Percentiles rank a stretch among this genome's conserved stretches.
phyloP scores from a whole-genome alignment of 2,113 vertebrate species.

The Sebastes fasciatus region DNA sequence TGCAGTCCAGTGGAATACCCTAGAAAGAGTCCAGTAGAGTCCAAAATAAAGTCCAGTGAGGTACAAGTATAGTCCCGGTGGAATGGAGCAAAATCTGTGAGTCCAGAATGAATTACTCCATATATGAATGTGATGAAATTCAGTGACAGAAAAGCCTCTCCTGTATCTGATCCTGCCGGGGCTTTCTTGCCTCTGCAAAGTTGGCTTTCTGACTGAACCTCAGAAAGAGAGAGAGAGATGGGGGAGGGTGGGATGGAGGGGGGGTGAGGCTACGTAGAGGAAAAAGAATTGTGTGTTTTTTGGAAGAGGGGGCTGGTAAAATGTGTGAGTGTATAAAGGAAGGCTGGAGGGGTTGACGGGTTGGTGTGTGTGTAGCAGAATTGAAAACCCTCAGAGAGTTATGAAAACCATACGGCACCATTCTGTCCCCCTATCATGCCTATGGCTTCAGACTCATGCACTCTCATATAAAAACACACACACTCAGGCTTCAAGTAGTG shows the following conservation, averaged over 20 bases:
- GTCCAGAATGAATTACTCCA: constrained; percentile 48
- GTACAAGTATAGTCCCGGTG: constrained; percentile 9
- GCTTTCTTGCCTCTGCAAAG: constrained; percentile 67
- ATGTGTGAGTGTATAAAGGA: constrained; percentile 58
- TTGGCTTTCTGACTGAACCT: constrained; percentile 67
- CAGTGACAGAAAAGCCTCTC: constrained; percentile 32
- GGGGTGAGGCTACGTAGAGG: constrained; percentile 74
- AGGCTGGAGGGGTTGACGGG: constrained; percentile 59
- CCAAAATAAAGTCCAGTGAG: constrained; percentile 54
- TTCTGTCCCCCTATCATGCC: constrained; percentile 65
- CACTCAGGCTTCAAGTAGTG: background rate
- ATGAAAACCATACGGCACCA: constrained; percentile 81
- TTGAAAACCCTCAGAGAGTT: constrained; percentile 66
- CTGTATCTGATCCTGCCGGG: constrained; percentile 55
- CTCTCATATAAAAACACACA: background rate
- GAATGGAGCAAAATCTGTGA: constrained; percentile 8
- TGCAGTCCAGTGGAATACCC: constrained; percentile 36
- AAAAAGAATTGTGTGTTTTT: constrained; percentile 80
- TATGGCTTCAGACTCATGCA: constrained; percentile 44
- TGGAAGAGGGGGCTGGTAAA: constrained; percentile 79
- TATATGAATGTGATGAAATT: constrained; percentile 29
- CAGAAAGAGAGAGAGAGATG: constrained; percentile 65
- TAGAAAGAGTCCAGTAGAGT: constrained; percentile 37
- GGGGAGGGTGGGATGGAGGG: constrained; percentile 49
- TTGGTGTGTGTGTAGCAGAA: constrained; percentile 12